Conservation (phyloP, 2,797 vertebrate species). For the Anabas testudineus region DNA sequence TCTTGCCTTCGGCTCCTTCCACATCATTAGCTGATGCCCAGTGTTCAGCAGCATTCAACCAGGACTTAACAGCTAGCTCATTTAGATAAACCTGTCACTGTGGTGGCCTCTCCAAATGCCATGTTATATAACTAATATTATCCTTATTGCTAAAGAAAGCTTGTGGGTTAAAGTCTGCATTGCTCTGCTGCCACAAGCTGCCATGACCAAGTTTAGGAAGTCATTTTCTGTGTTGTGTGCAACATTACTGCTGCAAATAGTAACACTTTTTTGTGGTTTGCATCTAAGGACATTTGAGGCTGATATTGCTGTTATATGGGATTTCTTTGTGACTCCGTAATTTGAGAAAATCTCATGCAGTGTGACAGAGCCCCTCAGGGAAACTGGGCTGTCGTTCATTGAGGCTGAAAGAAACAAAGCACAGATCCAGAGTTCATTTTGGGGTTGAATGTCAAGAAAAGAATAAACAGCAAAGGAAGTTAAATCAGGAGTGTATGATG, state of each 20-base stretch:
- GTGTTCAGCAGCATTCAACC: conserved; percentile 50
- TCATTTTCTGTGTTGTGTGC: conserved; percentile 35
- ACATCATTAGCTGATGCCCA: conserved; percentile 68
- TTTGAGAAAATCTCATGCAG: conserved; percentile 57
- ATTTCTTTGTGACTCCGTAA: conserved; percentile 52
- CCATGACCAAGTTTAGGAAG: conserved; percentile 22
- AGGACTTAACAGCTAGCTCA: conserved; percentile 52
- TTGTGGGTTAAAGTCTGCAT: conserved; percentile 45
- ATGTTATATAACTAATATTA: conserved; percentile 63
- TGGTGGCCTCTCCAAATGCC: conserved; percentile 51
- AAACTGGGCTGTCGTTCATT: conserved; percentile 24
- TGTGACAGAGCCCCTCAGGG: conserved; percentile 29
- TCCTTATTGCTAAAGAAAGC: conserved; percentile 53
- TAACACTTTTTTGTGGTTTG: conserved; percentile 38
- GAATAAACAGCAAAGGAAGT: conserved; percentile 1
- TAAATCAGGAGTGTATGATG: conserved; percentile 15
- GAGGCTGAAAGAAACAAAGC: conserved; percentile 36
- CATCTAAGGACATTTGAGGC: conserved; percentile 42
- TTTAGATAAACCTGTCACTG: conserved; percentile 66
- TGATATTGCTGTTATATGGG: conserved; percentile 38
- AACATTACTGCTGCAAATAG: conserved; percentile 49
- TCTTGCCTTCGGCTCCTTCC: conserved; percentile 57
- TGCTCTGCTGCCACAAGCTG: not conserved
- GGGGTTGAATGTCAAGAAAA: conserved; percentile 32
- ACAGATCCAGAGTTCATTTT: conserved; percentile 40